Evolutionary conservation across 2,888 invertebrate genomes (phyloP).

Genomic region (Meliscaeva auricollis): DNA sequence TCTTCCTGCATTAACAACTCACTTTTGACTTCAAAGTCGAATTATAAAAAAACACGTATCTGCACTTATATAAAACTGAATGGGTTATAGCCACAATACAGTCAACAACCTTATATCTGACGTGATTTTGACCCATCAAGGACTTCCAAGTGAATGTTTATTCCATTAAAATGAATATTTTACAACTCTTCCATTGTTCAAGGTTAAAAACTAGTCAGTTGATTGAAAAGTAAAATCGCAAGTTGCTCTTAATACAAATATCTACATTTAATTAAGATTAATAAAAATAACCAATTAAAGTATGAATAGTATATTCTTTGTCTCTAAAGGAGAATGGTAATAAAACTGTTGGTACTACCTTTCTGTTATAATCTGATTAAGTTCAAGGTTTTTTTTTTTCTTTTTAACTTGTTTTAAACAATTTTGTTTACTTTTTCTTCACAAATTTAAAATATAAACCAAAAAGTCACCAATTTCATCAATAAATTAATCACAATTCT

Average conservation of each 20-base stretch:
- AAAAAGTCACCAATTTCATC: too few species aligned
- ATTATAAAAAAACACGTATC: neutral
- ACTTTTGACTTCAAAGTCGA: neutral
- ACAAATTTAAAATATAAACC: too few species aligned
- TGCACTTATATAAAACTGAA: neutral
- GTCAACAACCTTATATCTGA: neutral
- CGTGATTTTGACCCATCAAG: neutral
- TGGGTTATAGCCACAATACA: neutral
- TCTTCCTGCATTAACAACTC: neutral
- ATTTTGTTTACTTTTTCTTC: neutral
- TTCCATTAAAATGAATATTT: neutral
- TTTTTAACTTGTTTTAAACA: too few species aligned
- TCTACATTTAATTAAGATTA: too few species aligned
- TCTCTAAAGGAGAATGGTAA: neutral
- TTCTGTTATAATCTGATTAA: neutral
- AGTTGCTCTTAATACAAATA: neutral
- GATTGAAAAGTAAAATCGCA: neutral
- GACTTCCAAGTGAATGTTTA: constrained; percentile 6
- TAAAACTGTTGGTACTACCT: too few species aligned
- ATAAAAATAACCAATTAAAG: neutral
- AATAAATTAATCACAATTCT: too few species aligned
- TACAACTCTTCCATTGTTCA: neutral
- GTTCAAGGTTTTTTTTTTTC: constrained; percentile 7
- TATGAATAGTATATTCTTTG: neutral
- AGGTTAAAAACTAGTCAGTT: neutral